Base-by-base conservation (phyloP, 2,797 vertebrate genomes). In the Pyrocephalus nanus region DNA sequence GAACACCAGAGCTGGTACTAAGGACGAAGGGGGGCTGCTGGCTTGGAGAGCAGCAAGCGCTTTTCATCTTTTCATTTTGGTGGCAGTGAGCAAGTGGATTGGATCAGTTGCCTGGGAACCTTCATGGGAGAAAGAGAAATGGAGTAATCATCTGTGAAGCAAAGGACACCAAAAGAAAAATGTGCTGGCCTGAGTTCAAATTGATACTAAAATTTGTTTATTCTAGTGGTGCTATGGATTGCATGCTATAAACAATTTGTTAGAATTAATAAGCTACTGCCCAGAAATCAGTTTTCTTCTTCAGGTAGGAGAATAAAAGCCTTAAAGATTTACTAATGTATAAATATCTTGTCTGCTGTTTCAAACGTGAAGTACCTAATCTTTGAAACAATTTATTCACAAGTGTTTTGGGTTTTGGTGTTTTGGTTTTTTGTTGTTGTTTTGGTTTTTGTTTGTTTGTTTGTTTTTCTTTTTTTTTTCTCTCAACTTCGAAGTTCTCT, bases 11-110 rank as follows among this genome's bases (percentile, higher is more conserved):
- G 93, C 95, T 96, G 93, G 90, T 95, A 15, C 88, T 70, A 36
- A 93, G 90, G 79, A 93, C 0, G 1, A 91, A 91, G 92, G 94
- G 96, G 88, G 95, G 94, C 64, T 5, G 16, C 83, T 94, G 84
- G 60, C 90, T 95, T 92, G 86, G 90, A 95, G 71, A 96, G 91
- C 86, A 94, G 87, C 93, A 75, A 95, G 86, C 23, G 88, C 90
- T 94, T 96, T 96, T 96, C 95, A 96, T 96, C 95, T 94, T 96
- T 96, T 96, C 92, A 95, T 96, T 93, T 95, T 93, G 96, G 94
- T 96, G 93, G 92, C 95, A 93, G 92, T 92, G 90, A 96, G 94
- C 95, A 94, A 96, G 95, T 95, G 96, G 94, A 94, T 96, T 87
- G 95, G 88, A 93, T 95, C 95, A 96, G 93, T 95, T 96, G 94